phyloP scores from a whole-genome alignment of 2,113 vertebrate species.

The Canis aureus region DNA sequence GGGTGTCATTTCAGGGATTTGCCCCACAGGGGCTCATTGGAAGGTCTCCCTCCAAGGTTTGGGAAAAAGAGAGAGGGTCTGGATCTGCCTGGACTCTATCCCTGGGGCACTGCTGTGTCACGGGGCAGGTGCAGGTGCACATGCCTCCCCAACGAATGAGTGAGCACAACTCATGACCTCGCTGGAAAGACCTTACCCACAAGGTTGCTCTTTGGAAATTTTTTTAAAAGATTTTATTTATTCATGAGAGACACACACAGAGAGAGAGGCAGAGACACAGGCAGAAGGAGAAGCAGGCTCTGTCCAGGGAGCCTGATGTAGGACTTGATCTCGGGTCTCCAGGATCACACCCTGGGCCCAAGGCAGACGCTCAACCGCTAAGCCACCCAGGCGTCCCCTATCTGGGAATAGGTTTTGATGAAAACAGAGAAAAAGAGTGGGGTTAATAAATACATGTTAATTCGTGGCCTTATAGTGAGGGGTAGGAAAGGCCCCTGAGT shows the following conservation, averaged over 20 bases:
- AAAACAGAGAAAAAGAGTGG: background rate
- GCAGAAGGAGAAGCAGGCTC: too few species aligned
- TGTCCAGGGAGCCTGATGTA: too few species aligned
- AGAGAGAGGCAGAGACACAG: too few species aligned
- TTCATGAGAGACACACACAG: too few species aligned
- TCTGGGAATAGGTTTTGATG: background rate
- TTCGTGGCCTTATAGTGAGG: background rate
- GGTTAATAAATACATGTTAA: background rate
- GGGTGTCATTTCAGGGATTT: background rate
- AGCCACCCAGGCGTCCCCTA: too few species aligned
- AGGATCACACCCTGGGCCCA: too few species aligned
- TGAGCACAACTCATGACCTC: accelerated
- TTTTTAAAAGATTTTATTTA: too few species aligned
- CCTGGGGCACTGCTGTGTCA: background rate
- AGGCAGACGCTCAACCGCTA: too few species aligned
- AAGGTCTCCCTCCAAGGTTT: background rate
- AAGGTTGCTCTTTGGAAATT: background rate
- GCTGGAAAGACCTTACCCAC: background rate
- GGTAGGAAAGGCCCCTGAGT: background rate
- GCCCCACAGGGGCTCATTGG: background rate
- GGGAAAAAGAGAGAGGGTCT: background rate
- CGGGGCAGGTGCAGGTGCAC: accelerated
- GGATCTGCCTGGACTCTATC: background rate
- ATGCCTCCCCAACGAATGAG: too few species aligned
- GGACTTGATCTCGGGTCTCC: too few species aligned